A percentile compares a stretch with the other conserved stretches of the same genome.
These are phyloP conservation scores for Leistus spinibarbis DNA, from an alignment of 2,888 invertebrate species.

Conservation along the genomic window DNA sequence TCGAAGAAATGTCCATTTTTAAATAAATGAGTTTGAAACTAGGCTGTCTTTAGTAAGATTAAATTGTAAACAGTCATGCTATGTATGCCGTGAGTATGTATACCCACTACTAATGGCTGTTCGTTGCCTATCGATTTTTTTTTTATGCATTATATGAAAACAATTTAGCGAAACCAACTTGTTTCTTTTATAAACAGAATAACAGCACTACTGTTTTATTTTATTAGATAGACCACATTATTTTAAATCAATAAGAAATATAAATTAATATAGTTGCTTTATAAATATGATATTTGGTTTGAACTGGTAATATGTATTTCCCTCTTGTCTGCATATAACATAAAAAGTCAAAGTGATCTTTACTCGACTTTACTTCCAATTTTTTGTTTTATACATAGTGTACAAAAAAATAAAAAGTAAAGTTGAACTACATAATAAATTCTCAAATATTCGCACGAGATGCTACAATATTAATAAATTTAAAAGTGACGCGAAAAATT, in stretches of 20 bases:
- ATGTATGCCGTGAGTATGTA: too few species aligned
- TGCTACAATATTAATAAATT: too few species aligned
- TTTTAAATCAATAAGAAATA: not conserved
- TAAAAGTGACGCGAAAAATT: not conserved
- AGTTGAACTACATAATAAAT: too few species aligned
- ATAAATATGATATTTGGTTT: not conserved
- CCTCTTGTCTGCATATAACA: too few species aligned
- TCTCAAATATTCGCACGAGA: too few species aligned
- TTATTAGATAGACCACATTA: not conserved
- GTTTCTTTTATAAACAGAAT: not conserved
- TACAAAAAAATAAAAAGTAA: too few species aligned
- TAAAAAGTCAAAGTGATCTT: too few species aligned
- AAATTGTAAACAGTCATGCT: not conserved
- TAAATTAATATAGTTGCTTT: not conserved
- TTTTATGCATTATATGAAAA: not conserved
- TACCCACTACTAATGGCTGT: not conserved
- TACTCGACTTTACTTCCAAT: too few species aligned
- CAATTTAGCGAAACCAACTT: not conserved
- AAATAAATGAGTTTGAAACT: not conserved
- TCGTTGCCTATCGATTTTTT: not conserved
- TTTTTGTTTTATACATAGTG: too few species aligned
- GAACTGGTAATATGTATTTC: not conserved
- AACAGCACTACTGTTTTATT: not conserved
- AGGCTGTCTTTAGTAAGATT: not conserved
- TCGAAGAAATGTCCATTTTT: not conserved